Base-by-base conservation (phyloP, 2,797 vertebrate species). In the Merluccius polli region DNA sequence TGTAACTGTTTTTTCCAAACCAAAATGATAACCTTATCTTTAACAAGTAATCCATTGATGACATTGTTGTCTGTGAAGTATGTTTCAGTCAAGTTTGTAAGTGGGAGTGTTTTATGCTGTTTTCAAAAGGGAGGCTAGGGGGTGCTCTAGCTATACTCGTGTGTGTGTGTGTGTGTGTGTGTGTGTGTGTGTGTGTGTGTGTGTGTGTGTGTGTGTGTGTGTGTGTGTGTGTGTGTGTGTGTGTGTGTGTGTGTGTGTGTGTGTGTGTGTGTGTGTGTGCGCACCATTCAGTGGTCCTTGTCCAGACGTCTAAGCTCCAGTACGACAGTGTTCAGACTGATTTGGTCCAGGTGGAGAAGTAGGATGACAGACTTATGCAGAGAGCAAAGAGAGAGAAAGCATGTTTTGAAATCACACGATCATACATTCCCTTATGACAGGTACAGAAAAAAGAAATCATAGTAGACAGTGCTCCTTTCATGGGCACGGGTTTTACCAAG, bases 231-330 rank as follows among this genome's bases (percentile, higher is more conserved):
- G 77, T 48, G 71, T 77, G 79, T 71, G 31, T 77, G 75, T 77
- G 71, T 73, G 48, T 73, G 63, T 29, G 36, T 44, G 32, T 74
- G 33, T 71, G 35, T 71, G 68, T 76, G 75, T 76, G 70, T 76
- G 70, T 71, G 68, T 76, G 74, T 70, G 65, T 41, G 38, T 38
- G 68, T 70, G 67, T 48, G 71, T 80, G 82, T 85, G 79, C 85
- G 76, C 81, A 87, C 76, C 59, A 73, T 83, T 84, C 83, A 83
- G 82, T 86, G 89, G 85, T 92, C 85, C 89, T 90, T 90, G 89
- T 91, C 91, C 90, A 91, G 90, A 91, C 90, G 90, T 89, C 87
- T 92, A 90, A 92, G 84, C 87, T 75, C 91, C 90, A 90, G 87
- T 79, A 83, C 85, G 89, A 78, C 78, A 89, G 87, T 89, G 87